Evolutionary conservation across 2,888 invertebrate species (phyloP), one percentile per base, ranked within the genome.

Genomic region (Bhutanitis thaidina): DNA sequence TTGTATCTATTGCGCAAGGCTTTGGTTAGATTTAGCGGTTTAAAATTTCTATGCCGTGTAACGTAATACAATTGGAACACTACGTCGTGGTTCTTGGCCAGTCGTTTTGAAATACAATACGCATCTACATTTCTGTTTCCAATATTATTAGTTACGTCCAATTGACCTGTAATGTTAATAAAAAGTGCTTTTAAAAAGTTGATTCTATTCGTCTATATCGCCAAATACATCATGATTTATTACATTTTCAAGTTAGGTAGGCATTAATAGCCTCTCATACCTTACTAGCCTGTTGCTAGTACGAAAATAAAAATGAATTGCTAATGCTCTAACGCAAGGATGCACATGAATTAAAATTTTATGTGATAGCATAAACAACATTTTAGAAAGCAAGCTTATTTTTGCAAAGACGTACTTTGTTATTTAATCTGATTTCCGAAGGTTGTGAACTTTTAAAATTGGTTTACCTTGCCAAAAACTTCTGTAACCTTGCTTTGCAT

Each of bases 401-500:
- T 54, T 53, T 45, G 48, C 59, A 46, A 54, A 65, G 69, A 72
- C 65, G 63, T 64, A 66, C 64, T 66, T 73, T 74, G 69, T 74
- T 71, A 75, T 70, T 65, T 55, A 60, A 57, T 55, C 57, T 58
- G 60, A 69, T 68, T 65, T 63, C 56, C 66, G 62, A 71, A 73
- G 75, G 71, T 74, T 78, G 66, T 79, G 77, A 81, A 76, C 81
- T 81, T 80, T 77, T 71, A 62, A 61, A 67, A 66, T 67, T 64
- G 68, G 66, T 70, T 80, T 72, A 75, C 74, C 74, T 79, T 76
- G 74, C 61, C 65, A 55, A 62, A 59, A 60, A 58, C 36, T 49
- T 55, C 49, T 49, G 43, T 48, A 53, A 49, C 39, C 20, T 20
- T 3, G 3, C 5, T 3, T 20, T 20, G 20, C 20, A 3, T 20